Evolutionary conservation across 2,888 invertebrate genomes (phyloP), one percentile per base, ranked within the genome.

Genomic region (Melieria picta): DNA sequence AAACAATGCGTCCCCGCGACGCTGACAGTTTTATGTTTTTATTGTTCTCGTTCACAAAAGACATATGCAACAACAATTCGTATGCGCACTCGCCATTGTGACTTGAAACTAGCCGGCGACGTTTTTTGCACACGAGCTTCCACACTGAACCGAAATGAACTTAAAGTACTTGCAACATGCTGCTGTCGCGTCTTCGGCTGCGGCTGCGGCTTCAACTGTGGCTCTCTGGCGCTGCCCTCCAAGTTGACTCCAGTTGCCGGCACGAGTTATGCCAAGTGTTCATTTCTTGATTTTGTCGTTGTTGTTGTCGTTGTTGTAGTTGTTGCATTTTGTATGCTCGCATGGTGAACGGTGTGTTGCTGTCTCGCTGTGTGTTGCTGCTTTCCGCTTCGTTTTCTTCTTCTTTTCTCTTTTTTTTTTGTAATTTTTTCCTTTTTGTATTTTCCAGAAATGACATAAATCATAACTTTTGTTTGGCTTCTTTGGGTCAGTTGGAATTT

Each of bases 381-480:
- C 7, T 64, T 52, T 7, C 11, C 43, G 42, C 9, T 43, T 45
- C 30, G 48, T 11, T 67, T 60, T 50, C 9, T 45, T 61, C 13
- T 11, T 60, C 52, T 7, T 13, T 67, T 60, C n/a, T 42, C 11
- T 60, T 60, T 50, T 5, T 7, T 62, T 61, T 43, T 61, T 45
- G 13, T 58, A 16, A 13, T 10, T 58, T 58, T 5, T 58, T 10
- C 10, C 10, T 42, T 58, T 58, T 58, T 16, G 16, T 5, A 13
- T 5, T 58, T 58, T 13, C 30, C 16, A 30, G 47, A 57, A 64
- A 43, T 64, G 48, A 58, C 69, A 74, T 74, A 74, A 74, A 74
- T 74, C 74, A 74, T 72, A 69, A 74, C 69, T 64, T 65, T 52
- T 69, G 65, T 69, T 70, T 60, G 68, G 69, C 69, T 66, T 72